phyloP scores from a whole-genome alignment of 2,888 invertebrate species.

The Sinhomidia bicolor region DNA sequence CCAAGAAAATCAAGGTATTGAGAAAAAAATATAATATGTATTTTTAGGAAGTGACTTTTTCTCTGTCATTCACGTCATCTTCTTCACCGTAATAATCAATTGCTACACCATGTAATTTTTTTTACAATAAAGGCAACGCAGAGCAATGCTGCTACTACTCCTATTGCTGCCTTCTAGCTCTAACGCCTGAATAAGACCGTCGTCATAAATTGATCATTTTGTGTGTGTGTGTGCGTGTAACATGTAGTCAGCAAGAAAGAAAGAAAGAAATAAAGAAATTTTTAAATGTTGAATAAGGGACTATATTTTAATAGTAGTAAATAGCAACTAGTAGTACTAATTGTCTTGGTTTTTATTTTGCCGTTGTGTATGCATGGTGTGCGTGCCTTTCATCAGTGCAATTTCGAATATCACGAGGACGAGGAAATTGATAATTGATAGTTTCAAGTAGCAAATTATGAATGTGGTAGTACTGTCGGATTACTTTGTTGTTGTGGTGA shows the following conservation, averaged over 20 bases:
- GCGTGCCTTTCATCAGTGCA: slow-evolving; percentile 12
- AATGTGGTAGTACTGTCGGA: neutral
- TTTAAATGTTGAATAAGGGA: too few species aligned
- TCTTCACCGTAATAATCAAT: neutral
- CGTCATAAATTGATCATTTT: slow-evolving; percentile 13
- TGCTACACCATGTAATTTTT: neutral
- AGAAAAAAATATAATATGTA: too few species aligned
- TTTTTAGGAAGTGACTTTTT: slow-evolving; percentile 16
- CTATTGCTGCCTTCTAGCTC: too few species aligned
- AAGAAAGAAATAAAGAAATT: neutral
- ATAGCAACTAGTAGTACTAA: neutral
- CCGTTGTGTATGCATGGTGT: neutral
- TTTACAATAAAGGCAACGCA: neutral
- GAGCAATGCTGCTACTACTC: neutral
- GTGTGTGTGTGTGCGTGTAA: neutral
- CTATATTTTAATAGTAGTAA: neutral
- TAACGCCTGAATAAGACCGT: too few species aligned
- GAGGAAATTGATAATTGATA: slow-evolving; percentile 15
- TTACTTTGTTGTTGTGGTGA: neutral
- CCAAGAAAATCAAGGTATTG: neutral
- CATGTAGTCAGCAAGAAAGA: neutral
- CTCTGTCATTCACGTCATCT: neutral
- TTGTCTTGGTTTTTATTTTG: neutral
- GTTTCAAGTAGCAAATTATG: neutral
- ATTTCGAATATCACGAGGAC: slow-evolving; percentile 11